A percentile compares a stretch with the other conserved stretches of the same genome.
Evolutionary conservation across 2,113 vertebrate genomes (phyloP).

Genomic region (Columba livia): DNA sequence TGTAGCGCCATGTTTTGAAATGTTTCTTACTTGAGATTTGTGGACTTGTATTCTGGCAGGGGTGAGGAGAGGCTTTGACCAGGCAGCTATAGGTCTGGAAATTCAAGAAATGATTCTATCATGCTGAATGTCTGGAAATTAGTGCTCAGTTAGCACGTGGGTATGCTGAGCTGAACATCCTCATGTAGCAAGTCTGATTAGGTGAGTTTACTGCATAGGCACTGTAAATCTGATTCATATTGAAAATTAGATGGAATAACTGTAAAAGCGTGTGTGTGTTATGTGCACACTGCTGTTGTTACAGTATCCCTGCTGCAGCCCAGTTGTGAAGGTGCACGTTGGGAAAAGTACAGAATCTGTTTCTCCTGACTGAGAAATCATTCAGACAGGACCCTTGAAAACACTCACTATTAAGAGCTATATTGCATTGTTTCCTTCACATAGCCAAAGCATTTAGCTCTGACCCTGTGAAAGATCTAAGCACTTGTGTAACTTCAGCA

Average conservation of each 20-base stretch:
- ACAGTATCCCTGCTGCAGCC: not conserved
- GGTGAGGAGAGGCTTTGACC: not conserved
- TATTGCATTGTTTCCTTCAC: not conserved
- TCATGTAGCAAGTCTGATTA: not conserved
- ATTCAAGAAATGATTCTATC: not conserved
- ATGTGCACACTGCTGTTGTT: not conserved
- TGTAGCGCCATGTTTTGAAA: not conserved
- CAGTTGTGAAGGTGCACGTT: rapidly evolving
- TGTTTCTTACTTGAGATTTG: not conserved
- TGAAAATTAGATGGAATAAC: not conserved
- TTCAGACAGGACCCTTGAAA: not conserved
- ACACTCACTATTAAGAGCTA: not conserved
- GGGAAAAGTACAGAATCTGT: not conserved
- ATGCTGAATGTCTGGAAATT: not conserved
- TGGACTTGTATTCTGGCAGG: not conserved
- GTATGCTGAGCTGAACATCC: not conserved
- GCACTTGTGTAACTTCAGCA: not conserved
- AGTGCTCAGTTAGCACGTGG: not conserved
- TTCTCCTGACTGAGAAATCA: not conserved
- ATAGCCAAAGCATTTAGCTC: not conserved
- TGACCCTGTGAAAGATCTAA: not conserved
- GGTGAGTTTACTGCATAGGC: not conserved
- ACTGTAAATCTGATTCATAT: not conserved
- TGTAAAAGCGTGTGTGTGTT: not conserved
- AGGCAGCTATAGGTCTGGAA: not conserved